Percentiles rank a stretch among this genome's conserved stretches.
phyloP scores from a whole-genome alignment of 37 sponge, comb jelly and placozoan genomes.

The Ianthella basta region DNA sequence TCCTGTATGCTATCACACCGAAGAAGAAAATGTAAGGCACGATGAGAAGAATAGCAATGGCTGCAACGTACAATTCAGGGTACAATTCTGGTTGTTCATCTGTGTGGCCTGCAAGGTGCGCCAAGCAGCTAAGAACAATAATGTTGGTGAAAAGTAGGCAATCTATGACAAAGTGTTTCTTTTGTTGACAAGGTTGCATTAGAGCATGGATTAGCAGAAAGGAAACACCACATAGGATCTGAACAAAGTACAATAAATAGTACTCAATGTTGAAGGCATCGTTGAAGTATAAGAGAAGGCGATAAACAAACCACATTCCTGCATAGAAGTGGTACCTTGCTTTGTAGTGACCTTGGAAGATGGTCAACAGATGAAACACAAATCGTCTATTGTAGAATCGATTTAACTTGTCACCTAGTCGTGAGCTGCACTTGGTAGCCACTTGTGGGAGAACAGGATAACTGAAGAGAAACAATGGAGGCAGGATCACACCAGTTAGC shows the following conservation, averaged over 20 bases:
- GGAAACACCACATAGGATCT: neutral
- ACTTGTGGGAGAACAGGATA: slow-evolving; percentile 3
- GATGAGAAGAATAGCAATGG: too few relatives aligned
- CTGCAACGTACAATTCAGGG: too few relatives aligned
- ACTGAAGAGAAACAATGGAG: neutral
- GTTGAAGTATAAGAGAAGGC: slow-evolving; percentile 13
- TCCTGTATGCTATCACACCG: too few relatives aligned
- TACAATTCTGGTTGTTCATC: too few relatives aligned
- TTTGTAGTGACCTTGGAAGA: slow-evolving; percentile 12
- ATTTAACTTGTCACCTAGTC: neutral
- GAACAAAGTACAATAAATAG: neutral
- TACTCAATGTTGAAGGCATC: neutral
- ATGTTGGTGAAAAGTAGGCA: neutral
- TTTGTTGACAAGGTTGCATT: neutral
- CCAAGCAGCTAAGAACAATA: neutral
- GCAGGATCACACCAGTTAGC: neutral
- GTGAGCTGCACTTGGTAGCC: neutral
- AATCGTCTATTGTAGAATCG: neutral
- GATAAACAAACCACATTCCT: slow-evolving; percentile 17
- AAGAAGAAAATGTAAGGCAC: too few relatives aligned
- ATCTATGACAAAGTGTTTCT: neutral
- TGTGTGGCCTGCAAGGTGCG: neutral
- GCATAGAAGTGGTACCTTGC: neutral
- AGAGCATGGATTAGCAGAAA: neutral
- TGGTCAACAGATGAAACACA: neutral